Conservation (phyloP, 2,888 invertebrate genomes). For the Metopia argyrocephala region DNA sequence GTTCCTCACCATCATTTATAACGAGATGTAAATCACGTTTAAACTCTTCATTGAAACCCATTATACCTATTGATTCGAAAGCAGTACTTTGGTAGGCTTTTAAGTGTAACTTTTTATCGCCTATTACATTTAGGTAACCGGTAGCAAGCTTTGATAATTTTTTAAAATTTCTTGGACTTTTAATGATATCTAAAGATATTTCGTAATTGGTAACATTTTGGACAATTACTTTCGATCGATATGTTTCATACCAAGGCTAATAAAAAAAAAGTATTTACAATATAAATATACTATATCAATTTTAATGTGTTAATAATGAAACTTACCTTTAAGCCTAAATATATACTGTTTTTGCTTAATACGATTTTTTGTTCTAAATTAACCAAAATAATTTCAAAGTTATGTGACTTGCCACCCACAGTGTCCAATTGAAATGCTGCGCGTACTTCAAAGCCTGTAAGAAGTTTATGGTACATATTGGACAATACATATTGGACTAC, state of each 20-base stretch:
- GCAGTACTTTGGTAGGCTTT: conserved; percentile 47
- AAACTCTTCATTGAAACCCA: conserved; percentile 73
- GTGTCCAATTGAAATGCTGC: conserved; percentile 70
- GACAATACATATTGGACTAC: too few species aligned
- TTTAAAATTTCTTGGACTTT: conserved; percentile 10
- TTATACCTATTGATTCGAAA: conserved; percentile 67
- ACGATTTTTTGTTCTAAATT: conserved; percentile 69
- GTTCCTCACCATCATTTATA: conserved; percentile 70
- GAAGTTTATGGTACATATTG: too few species aligned
- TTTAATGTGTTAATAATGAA: neutral
- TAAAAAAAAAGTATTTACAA: neutral
- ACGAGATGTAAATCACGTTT: conserved; percentile 67
- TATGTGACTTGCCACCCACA: conserved; percentile 68
- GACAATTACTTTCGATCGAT: conserved; percentile 64
- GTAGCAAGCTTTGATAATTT: conserved; percentile 63
- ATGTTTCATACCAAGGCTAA: conserved; percentile 75
- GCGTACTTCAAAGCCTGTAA: conserved; percentile 65
- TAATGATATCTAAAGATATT: conserved; percentile 63
- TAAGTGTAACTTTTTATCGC: conserved; percentile 61
- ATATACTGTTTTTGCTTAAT: conserved; percentile 69
- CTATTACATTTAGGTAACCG: conserved; percentile 69
- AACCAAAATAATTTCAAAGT: conserved; percentile 69
- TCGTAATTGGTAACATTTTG: conserved; percentile 70
- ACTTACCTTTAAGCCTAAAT: conserved; percentile 71
- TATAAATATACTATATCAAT: neutral